phyloP scores from a whole-genome alignment of 2,797 vertebrate genomes.

The Tenualosa ilisha region DNA sequence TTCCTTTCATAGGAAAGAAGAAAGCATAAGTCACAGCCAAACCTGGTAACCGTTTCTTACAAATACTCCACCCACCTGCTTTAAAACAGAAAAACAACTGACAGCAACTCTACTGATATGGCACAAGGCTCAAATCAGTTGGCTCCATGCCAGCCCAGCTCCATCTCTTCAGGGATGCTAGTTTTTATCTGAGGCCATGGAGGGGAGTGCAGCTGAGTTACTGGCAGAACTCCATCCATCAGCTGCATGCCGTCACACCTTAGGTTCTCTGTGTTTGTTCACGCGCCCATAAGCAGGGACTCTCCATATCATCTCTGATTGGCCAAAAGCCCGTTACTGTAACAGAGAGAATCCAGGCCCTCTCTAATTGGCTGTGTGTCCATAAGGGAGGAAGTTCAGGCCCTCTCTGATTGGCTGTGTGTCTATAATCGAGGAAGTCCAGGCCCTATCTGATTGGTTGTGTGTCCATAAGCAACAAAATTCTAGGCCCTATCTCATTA shows the following conservation, averaged over 20 bases:
- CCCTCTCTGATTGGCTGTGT: too few species aligned
- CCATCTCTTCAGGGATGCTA: background rate
- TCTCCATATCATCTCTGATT: too few species aligned
- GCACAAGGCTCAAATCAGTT: background rate
- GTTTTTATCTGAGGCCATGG: background rate
- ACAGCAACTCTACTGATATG: background rate
- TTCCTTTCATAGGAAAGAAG: background rate
- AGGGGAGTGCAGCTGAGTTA: background rate
- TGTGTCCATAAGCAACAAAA: too few species aligned
- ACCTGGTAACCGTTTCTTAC: background rate
- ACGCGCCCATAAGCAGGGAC: background rate
- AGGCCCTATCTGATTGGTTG: too few species aligned
- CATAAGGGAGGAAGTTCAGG: too few species aligned
- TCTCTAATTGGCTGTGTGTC: background rate
- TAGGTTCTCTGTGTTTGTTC: too few species aligned
- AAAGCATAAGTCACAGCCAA: background rate
- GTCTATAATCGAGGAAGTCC: too few species aligned
- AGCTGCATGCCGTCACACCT: background rate
- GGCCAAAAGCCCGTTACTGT: too few species aligned
- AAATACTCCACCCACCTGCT: too few species aligned
- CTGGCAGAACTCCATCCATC: background rate
- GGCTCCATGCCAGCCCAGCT: background rate
- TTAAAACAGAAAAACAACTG: too few species aligned
- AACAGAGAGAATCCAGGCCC: too few species aligned
- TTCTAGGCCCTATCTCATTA: too few species aligned